Conservation (phyloP, 2,888 invertebrate species). For the Oegoconia quadripuncta region DNA sequence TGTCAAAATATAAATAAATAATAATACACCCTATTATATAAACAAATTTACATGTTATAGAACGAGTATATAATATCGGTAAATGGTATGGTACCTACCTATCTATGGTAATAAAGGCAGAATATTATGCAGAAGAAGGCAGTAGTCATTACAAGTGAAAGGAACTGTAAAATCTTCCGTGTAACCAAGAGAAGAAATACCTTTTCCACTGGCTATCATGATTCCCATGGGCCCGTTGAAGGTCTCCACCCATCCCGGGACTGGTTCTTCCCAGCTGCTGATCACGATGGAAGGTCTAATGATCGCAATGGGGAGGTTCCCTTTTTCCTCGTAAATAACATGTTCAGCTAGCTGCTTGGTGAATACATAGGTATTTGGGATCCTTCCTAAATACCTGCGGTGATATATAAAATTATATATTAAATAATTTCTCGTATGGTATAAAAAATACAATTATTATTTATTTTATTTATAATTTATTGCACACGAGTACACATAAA, state of each 20-base stretch:
- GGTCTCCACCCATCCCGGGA: conserved; percentile 89
- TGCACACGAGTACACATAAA: background rate
- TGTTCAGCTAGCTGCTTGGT: conserved; percentile 90
- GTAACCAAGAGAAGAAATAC: too few species aligned
- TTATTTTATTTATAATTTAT: background rate
- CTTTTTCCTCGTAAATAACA: conserved; percentile 80
- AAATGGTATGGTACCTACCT: too few species aligned
- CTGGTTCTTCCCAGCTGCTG: conserved; percentile 72
- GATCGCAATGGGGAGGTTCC: conserved; percentile 83
- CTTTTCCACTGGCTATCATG: background rate
- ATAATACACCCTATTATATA: too few species aligned
- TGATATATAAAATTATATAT: background rate
- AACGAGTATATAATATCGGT: too few species aligned
- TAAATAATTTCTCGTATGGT: background rate
- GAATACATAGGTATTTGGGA: conserved; percentile 92
- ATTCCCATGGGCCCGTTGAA: conserved; percentile 30
- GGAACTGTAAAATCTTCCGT: too few species aligned
- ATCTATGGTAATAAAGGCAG: too few species aligned
- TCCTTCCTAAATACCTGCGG: conserved; percentile 67
- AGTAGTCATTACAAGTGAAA: too few species aligned
- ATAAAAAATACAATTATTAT: background rate
- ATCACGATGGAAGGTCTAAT: conserved; percentile 83
- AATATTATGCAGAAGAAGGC: too few species aligned
- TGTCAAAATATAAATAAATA: too few species aligned
- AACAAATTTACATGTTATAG: too few species aligned